These are phyloP conservation scores for silkworm (Bombyx mori) DNA, from an alignment of 1,140 invertebrate genomes.

Conservation along the genomic window ASM3026992v2 NC_085129.1:4540001-4540500, in stretches of 20 bases:
- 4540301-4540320: constrained; percentile 10
- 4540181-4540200: too few relatives aligned
- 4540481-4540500: not conserved
- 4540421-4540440: not conserved
- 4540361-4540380: constrained; percentile 4
- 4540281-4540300: constrained; percentile 14
- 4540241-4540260: not conserved
- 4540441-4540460: not conserved
- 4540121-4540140: too few relatives aligned
- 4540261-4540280: constrained; percentile 3
- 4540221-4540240: too few relatives aligned
- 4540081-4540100: too few relatives aligned
- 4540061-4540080: too few relatives aligned
- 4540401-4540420: not conserved
- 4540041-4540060: too few relatives aligned
- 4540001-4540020: too few relatives aligned
- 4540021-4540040: too few relatives aligned
- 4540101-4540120: too few relatives aligned
- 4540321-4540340: constrained; percentile 17
- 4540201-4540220: too few relatives aligned
- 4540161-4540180: too few relatives aligned
- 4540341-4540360: not conserved
- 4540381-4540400: constrained; percentile 1
- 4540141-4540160: too few relatives aligned
- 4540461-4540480: not conserved